Evolutionary conservation across 2,797 vertebrate genomes (phyloP).

Genomic region (Sebastolobus alascanus): DNA sequence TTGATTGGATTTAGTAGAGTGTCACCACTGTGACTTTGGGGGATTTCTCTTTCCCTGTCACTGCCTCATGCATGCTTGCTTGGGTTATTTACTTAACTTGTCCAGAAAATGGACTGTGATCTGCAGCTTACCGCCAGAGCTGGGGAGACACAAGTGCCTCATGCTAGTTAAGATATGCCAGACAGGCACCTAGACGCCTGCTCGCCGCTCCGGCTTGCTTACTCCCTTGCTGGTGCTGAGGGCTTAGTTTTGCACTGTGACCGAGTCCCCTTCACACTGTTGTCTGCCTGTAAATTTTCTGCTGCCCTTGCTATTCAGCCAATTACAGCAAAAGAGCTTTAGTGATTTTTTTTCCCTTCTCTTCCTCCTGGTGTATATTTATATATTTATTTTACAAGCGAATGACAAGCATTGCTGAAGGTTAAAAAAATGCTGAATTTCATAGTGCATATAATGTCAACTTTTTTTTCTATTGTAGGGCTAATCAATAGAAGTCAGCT

Average conservation of each 20-base stretch:
- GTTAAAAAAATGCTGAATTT: conserved; percentile 90
- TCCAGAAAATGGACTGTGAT: conserved; percentile 85
- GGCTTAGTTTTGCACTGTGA: conserved; percentile 84
- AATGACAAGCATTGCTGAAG: conserved; percentile 87
- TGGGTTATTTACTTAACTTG: conserved; percentile 84
- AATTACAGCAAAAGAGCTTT: conserved; percentile 91
- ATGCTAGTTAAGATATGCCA: conserved; percentile 75
- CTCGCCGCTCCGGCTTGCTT: conserved; percentile 55
- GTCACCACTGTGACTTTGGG: conserved; percentile 83
- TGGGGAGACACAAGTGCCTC: conserved; percentile 73
- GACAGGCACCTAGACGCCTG: conserved; percentile 67
- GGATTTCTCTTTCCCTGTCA: conserved; percentile 78
- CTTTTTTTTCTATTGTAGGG: conserved; percentile 69
- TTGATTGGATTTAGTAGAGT: conserved; percentile 85
- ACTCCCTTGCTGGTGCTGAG: conserved; percentile 73
- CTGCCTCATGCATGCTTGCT: conserved; percentile 74
- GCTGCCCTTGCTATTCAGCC: conserved; percentile 91
- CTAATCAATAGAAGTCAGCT: conserved; percentile 84
- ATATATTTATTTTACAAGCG: conserved; percentile 87
- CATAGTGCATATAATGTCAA: conserved; percentile 81
- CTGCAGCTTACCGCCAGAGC: conserved; percentile 77
- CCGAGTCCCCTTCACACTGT: conserved; percentile 91
- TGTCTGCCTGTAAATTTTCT: conserved; percentile 90
- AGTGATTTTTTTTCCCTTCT: conserved; percentile 83
- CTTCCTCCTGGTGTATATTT: conserved; percentile 76